Percentiles rank a stretch among this genome's conserved stretches.
Conservation (phyloP, 2,113 vertebrate species). For the Dermatemys mawii region DNA sequence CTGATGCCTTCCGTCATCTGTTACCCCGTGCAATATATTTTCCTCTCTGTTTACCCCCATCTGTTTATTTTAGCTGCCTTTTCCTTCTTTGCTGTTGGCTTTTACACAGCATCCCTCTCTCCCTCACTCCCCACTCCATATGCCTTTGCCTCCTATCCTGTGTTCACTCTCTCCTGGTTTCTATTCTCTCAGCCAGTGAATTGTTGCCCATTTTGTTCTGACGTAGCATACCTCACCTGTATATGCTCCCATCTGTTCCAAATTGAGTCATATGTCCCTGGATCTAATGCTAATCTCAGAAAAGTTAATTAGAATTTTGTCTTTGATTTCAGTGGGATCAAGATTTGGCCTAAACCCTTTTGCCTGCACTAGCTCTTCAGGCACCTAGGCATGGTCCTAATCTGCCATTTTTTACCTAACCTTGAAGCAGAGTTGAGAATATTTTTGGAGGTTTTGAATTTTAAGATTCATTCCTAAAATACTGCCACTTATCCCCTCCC, state of each 20-base stretch:
- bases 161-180: fast-evolving
- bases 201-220: not conserved
- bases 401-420: not conserved
- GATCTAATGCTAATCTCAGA: fast-evolving
- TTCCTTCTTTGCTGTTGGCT: not conserved
- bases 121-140: not conserved
- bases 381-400: not conserved
- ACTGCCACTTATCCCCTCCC: not conserved
- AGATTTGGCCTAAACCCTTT: not conserved
- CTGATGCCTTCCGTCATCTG: conserved; percentile 7
- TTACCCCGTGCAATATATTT: not conserved
- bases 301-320: not conserved
- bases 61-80: not conserved
- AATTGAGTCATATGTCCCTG: fast-evolving
- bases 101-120: not conserved
- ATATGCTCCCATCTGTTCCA: not conserved
- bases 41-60: not conserved
- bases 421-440: not conserved
- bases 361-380: not conserved
- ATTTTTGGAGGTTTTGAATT: not conserved
- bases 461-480: not conserved
- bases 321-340: fast-evolving
- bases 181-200: fast-evolving
- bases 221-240: not conserved
- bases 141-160: not conserved